Evolutionary conservation across 2,113 vertebrate genomes (phyloP).

Genomic region (Oplegnathus fasciatus): DNA sequence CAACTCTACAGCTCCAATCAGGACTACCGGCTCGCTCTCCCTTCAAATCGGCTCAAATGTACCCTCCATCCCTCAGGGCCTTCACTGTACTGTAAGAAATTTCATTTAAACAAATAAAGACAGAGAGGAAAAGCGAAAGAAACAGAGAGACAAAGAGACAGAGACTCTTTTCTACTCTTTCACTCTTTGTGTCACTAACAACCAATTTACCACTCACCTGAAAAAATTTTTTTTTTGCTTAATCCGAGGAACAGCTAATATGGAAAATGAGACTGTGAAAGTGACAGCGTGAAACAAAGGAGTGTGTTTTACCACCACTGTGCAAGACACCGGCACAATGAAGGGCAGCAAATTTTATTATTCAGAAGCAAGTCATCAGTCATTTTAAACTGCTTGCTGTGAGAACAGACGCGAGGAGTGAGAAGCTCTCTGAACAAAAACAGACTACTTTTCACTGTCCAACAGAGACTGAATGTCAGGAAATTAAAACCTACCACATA

Average conservation of each 20-base stretch:
- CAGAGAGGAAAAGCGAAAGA: constrained; percentile 14
- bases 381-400: constrained; percentile 40
- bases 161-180: constrained; percentile 33
- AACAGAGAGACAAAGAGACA: constrained; percentile 15
- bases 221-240: constrained; percentile 9
- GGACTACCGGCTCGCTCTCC: constrained; percentile 31
- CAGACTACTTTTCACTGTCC: not conserved
- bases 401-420: constrained; percentile 10
- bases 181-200: constrained; percentile 8
- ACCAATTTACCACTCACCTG: constrained; percentile 39
- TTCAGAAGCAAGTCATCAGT: constrained; percentile 35
- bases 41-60: constrained; percentile 49
- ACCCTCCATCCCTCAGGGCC: constrained; percentile 42
- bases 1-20: constrained; percentile 38
- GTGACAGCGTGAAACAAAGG: constrained; percentile 38
- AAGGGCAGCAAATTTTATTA: constrained; percentile 27
- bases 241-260: constrained; percentile 34
- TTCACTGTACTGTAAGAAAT: constrained; percentile 66
- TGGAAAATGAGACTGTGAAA: constrained; percentile 20
- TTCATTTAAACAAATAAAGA: constrained; percentile 63
- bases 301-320: constrained; percentile 30
- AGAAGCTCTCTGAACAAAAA: constrained; percentile 15
- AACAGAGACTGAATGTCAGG: constrained; percentile 1
- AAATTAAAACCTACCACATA: constrained; percentile 13
- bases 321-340: constrained; percentile 30